Evolutionary conservation across 2,888 invertebrate genomes (phyloP), one percentile per base, ranked within the genome.

Genomic region (Plagodis dolabraria): DNA sequence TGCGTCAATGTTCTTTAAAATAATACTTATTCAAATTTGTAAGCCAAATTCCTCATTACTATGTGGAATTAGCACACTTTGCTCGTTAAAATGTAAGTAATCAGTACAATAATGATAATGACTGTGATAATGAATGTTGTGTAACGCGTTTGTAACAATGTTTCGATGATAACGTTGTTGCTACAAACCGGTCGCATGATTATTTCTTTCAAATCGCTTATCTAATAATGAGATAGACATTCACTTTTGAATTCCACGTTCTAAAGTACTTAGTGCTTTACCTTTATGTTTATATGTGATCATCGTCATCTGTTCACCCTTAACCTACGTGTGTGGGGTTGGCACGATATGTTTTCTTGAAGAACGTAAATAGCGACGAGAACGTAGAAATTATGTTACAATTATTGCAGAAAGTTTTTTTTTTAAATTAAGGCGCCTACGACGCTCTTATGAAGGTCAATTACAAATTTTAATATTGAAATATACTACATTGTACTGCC

Each of bases 91-190:
- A 53, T 53, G 68, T 72, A 68, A 48, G 53, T 74, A 73, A 77
- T 76, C 68, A 66, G 60, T 48, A 50, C 56, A 34, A 47, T 50
- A 60, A 58, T 60, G 62, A 64, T 72, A 75, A 70, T 69, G 55
- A 63, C 54, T 52, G 33, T 62, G 64, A 67, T 75, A 76, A 72
- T 71, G 69, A 68, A 61, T 60, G 60, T 74, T 69, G 61, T 69
- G 71, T 66, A 69, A 73, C 65, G 61, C 61, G 60, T 54, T 53
- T 47, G 66, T 69, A 68, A 67, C 48, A 69, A 62, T 72, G 69
- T 63, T 69, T 67, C 55, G 45, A 60, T 65, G 61, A 68, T 67
- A 51, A 56, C 59, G 48, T 53, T 47, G 47, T 53, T 50, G 46
- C 48, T 56, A 52, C 12, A 53, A 57, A 54, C 42, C 10, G 35